Conservation (phyloP, 1,140 invertebrate genomes). For the Diorhabda sublineata region DNA sequence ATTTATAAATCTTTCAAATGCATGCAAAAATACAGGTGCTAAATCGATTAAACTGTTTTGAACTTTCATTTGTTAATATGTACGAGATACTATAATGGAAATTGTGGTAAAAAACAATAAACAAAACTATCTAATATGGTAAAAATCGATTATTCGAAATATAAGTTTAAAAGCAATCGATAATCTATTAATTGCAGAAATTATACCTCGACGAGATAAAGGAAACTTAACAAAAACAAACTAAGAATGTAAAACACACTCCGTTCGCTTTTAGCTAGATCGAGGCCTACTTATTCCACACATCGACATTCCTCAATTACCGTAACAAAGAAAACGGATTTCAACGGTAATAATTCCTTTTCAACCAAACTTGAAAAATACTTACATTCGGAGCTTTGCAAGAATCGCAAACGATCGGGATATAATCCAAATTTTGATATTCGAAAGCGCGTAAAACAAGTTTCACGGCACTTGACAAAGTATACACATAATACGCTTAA, state of each 20-base stretch:
- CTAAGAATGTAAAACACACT: neutral
- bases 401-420: neutral
- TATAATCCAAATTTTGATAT: neutral
- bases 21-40: no score
- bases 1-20: no score
- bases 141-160: no score
- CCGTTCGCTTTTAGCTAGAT: neutral
- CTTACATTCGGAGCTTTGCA: neutral
- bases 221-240: no score
- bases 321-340: neutral
- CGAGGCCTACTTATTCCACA: neutral
- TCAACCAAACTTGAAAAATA: neutral
- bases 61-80: no score
- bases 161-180: no score
- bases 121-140: no score
- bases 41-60: no score
- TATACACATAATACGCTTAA: neutral
- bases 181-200: no score
- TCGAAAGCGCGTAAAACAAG: constrained; percentile 1
- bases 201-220: no score
- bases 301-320: constrained; percentile 1
- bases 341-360: neutral
- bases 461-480: neutral
- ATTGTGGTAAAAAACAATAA: no score
- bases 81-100: no score